Percentiles rank a stretch among this genome's conserved stretches.
Evolutionary conservation across 2,797 vertebrate species (phyloP).

Genomic region (Momotus momota): DNA sequence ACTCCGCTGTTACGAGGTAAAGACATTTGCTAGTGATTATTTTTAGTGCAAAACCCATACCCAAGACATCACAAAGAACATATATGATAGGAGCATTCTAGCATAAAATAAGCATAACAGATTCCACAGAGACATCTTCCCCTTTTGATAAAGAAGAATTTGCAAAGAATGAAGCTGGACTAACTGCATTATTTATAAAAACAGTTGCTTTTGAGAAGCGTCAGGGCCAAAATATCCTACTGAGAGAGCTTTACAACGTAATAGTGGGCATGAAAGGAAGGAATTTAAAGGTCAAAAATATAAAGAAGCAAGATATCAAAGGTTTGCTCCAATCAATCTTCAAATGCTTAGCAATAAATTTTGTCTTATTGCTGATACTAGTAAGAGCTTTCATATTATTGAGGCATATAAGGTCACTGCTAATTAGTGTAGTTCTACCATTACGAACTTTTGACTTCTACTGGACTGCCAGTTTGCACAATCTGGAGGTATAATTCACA

Average conservation of each 20-base stretch:
- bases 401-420: not conserved
- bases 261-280: not conserved
- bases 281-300: conserved; percentile 6
- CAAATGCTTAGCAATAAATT: not conserved
- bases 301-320: not conserved
- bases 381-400: not conserved
- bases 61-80: not conserved
- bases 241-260: conserved; percentile 5
- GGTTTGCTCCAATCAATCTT: not conserved
- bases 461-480: not conserved
- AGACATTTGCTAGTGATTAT: conserved; percentile 5
- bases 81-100: not conserved
- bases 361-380: not conserved
- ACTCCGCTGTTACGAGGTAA: not conserved
- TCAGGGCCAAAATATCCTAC: not conserved
- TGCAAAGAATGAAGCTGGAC: not conserved
- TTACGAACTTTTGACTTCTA: not conserved
- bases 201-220: not conserved
- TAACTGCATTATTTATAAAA: conserved; percentile 9
- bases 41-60: not conserved
- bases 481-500: not conserved
- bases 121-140: not conserved
- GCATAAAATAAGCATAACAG: not conserved
- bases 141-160: not conserved
- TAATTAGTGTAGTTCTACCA: not conserved